Conservation (phyloP, 2,888 invertebrate genomes). For the Microctonus aethiopoides region DNA sequence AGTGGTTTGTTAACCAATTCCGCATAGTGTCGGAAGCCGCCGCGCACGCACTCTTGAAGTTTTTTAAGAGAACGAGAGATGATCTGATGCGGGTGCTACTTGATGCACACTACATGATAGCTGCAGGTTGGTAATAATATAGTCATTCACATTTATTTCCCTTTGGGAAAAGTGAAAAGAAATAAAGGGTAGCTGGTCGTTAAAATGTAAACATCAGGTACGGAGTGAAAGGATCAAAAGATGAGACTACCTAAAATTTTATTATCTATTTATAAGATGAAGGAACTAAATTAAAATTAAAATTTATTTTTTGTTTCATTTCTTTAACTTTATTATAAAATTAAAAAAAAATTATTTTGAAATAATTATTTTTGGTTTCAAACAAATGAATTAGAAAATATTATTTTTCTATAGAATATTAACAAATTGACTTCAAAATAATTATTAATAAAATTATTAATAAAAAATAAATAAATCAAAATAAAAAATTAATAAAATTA, state of each 20-base stretch:
- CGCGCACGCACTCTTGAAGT: not conserved
- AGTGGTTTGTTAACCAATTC: conserved; percentile 26
- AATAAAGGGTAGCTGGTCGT: not conserved
- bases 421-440: too few species aligned
- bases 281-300: not conserved
- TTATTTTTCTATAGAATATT: too few species aligned
- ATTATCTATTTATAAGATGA: too few species aligned
- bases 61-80: not conserved
- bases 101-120: not conserved
- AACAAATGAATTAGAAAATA: too few species aligned
- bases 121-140: not conserved
- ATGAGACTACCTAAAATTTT: not conserved
- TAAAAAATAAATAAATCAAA: too few species aligned
- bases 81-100: not conserved
- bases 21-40: conserved; percentile 8
- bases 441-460: too few species aligned
- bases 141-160: not conserved
- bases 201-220: not conserved
- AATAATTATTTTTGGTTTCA: not conserved
- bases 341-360: not conserved
- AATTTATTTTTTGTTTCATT: not conserved
- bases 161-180: not conserved
- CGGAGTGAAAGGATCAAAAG: not conserved
- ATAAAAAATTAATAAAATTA: too few species aligned
- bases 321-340: not conserved